Evolutionary conservation across 2,113 vertebrate genomes (phyloP), one percentile per base, ranked within the genome.

Genomic region (Salminus brasiliensis): DNA sequence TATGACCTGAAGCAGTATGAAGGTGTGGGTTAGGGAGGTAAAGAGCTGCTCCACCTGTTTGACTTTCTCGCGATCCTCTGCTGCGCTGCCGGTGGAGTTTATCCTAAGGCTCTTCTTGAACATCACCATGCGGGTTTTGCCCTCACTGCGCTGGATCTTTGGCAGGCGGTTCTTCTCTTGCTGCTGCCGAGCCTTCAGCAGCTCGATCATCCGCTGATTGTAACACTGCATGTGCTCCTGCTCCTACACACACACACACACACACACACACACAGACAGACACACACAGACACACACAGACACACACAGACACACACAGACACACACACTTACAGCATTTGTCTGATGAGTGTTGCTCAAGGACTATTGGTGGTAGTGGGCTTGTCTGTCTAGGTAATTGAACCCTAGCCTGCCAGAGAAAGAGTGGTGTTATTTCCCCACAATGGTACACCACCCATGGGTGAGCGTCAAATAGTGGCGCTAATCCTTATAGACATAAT

Each of bases 51-150:
- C 11, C 72, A 99, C 98, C 95, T 97, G 95, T 81, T 99, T 99
- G 89, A 96, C 88, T 87, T 92, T 98, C 74, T 99, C 97, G 0
- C 95, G 88, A 87, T 98, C 95, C 83, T 99, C 96, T 0, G 96
- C 63, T 0, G 93, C 74, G 0, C 88, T 98, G 41, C 95, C 94
- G 0, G 86, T 91, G 0, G 94, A 94, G 57, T 92, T 95, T 87
- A 99, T 98, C 86, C 96, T 95, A 34, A 99, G 95, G 89, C 97
- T 99, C 88, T 98, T 98, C 92, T 99, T 99, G 89, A 96, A 98
- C 95, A 99, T 99, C 88, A 95, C 91, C 97, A 99, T 95, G 63
- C 98, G 96, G 0, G 97, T 97, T 90, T 99, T 99, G 49, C 94
- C 97, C 78, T 99, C 98, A 0, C 93, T 91, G 57, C 96, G 92